Evolutionary conservation across 2,888 invertebrate genomes (phyloP), one percentile per base, ranked within the genome.

Genomic region (Escarpia spicata): DNA sequence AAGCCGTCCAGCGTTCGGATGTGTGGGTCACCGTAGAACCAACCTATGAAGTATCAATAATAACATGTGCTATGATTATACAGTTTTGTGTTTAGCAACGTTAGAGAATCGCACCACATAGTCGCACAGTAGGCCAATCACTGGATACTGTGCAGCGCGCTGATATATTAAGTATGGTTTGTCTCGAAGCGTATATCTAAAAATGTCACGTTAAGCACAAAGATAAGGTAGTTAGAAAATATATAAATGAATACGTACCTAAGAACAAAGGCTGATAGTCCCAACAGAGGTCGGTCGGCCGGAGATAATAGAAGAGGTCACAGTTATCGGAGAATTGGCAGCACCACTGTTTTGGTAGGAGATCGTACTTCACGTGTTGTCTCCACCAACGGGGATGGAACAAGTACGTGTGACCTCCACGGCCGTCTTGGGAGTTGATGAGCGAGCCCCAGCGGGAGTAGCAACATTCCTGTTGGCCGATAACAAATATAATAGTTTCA

Each of bases 391-490:
- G 44, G 3, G 91, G 91, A 43, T 93, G 92, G 90, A 43, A 91
- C 31, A 91, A 37, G 43, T 91, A 90, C 12, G 92, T 44, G 3
- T 92, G 92, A 19, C 93, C 93, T n/a, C 91, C 58, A 6, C 45
- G 43, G 44, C 26, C 60, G n/a, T 60, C 37, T 6, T 92, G 89
- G 8, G 60, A 45, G 9, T 45, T 90, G 15, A 93, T 90, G 19
- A 93, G 92, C 9, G 91, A 43, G 9, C 92, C 92, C 15, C 31
- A 58, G 19, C 31, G 19, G 10, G 89, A 31, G 92, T 93, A 93
- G 58, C 93, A 93, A 90, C 93, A 93, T 75, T 75, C 75, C 75
- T 75, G 26, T 75, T 26, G 6, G 75, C 75, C 26, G 75, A 75
- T 3, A 75, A 26, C 19, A 26, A 26, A 26, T 15, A 75, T 26